Evolutionary conservation across 2,888 invertebrate species (phyloP).

Genomic region (Bibio marci): DNA sequence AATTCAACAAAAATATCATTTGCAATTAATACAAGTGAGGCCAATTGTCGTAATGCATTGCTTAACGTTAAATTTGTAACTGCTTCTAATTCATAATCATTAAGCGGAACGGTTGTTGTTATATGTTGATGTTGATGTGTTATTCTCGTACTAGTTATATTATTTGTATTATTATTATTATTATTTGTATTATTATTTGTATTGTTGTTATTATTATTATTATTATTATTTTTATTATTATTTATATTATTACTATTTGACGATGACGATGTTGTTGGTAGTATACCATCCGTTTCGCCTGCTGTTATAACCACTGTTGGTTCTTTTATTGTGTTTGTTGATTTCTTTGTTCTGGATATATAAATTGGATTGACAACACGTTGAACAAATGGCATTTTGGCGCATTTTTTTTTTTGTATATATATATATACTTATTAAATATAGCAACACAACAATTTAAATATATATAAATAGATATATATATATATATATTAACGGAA

Average conservation of each 20-base stretch:
- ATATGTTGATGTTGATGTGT: slow-evolving; percentile 4
- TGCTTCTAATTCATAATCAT: slow-evolving; percentile 65
- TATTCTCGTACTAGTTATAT: slow-evolving; percentile 8
- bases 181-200: slow-evolving; percentile 21
- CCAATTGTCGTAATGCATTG: slow-evolving; percentile 69
- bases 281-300: no score
- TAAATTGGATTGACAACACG: slow-evolving; percentile 67
- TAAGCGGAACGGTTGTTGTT: slow-evolving; percentile 30
- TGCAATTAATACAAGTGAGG: slow-evolving; percentile 65
- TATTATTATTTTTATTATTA: background rate
- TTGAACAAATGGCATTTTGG: slow-evolving; percentile 73
- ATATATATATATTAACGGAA: no score
- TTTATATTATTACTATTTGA: background rate
- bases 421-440: no score
- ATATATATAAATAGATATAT: no score
- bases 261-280: background rate
- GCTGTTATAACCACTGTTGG: slow-evolving; percentile 5
- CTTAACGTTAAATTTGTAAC: slow-evolving; percentile 75
- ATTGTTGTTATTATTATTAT: slow-evolving; percentile 3
- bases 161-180: slow-evolving; percentile 15
- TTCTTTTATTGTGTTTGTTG: background rate
- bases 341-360: slow-evolving; percentile 42
- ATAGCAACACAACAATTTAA: no score
- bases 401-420: slow-evolving; percentile 7
- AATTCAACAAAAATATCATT: slow-evolving; percentile 75